Base-by-base conservation (phyloP, 2,888 invertebrate genomes). In the Dryocosmus kuriphilus region DNA sequence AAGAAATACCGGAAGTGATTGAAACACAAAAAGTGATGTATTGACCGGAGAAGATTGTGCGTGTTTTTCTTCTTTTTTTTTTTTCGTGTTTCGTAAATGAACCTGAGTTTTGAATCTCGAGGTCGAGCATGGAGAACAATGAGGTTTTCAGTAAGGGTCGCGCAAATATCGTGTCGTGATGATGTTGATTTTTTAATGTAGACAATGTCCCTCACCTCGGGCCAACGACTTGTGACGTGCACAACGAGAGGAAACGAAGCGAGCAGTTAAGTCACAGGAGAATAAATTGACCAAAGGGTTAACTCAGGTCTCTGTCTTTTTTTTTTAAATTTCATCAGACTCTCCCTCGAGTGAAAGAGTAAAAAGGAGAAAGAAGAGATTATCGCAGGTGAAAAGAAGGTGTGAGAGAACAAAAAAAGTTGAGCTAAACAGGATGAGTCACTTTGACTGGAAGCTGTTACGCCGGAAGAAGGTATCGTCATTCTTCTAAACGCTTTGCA, bases 361-460 rank as follows among this genome's bases (percentile, higher is more conserved):
- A 76, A 51, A 38, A 19, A 75, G 46, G 74, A 8, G 60, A 61
- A 74, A 51, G 62, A 65, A 27, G 27, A 60, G 3, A 16, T 41
- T 14, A 3, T 55, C 14, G 60, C 77, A 78, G 78, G 80, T 24
- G 76, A 65, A 74, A 75, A 61, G 74, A 71, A 75, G 67, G 75
- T 79, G 62, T 65, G 75, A 73, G 81, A 80, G 38, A 78, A 81
- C 74, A 83, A 82, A 82, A 75, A 79, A 79, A 80, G 76, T 83
- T 83, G 80, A 87, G 80, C 76, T 75, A 77, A 82, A 81, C 86
- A 89, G 86, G 86, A 91, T 91, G 91, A 90, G 88, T 88, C 90
- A 91, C 85, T 91, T 91, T 84, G 91, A 91, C 85, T 91, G 91
- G 91, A 91, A 90, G 84, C 86, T 91, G 83, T 85, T 91, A 80